Evolutionary conservation across 2,797 vertebrate species (phyloP).

Genomic region (Neopelma chrysocephalum): DNA sequence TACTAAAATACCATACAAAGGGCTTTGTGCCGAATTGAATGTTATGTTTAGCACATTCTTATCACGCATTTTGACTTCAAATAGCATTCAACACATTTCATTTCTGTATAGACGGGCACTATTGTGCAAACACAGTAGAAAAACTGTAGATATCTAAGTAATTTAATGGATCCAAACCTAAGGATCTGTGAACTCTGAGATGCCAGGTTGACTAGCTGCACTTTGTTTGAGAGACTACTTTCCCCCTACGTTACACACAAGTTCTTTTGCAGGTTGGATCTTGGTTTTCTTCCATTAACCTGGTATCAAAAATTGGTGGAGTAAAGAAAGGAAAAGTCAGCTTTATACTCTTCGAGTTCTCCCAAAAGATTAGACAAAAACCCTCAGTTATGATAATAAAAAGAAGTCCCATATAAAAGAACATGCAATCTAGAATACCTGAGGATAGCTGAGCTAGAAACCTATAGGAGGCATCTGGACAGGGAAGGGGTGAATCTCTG

Average conservation of each 20-base stretch:
- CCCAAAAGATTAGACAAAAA: not conserved
- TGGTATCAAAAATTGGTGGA: not conserved
- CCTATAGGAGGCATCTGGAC: slow-evolving; percentile 31
- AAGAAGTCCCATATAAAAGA: not conserved
- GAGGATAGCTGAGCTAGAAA: slow-evolving; percentile 36
- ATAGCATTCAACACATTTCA: slow-evolving; percentile 25
- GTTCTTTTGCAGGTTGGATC: not conserved
- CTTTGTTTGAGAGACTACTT: not conserved
- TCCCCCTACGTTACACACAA: not conserved
- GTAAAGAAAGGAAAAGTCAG: not conserved
- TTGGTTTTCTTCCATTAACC: not conserved
- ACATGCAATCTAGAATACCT: slow-evolving; percentile 43
- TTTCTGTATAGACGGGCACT: slow-evolving; percentile 10
- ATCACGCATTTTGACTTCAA: slow-evolving; percentile 33
- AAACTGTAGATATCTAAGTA: not conserved
- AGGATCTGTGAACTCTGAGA: not conserved
- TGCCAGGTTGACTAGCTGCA: not conserved
- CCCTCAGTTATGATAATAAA: not conserved
- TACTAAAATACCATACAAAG: slow-evolving; percentile 17
- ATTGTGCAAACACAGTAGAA: not conserved
- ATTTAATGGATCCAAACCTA: slow-evolving; percentile 12
- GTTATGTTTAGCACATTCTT: slow-evolving; percentile 45
- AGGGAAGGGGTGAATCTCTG: slow-evolving; percentile 15
- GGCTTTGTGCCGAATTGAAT: slow-evolving; percentile 17
- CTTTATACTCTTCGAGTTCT: not conserved